Evolutionary conservation across 2,797 vertebrate species (phyloP).

Genomic region (Columba guinea): DNA sequence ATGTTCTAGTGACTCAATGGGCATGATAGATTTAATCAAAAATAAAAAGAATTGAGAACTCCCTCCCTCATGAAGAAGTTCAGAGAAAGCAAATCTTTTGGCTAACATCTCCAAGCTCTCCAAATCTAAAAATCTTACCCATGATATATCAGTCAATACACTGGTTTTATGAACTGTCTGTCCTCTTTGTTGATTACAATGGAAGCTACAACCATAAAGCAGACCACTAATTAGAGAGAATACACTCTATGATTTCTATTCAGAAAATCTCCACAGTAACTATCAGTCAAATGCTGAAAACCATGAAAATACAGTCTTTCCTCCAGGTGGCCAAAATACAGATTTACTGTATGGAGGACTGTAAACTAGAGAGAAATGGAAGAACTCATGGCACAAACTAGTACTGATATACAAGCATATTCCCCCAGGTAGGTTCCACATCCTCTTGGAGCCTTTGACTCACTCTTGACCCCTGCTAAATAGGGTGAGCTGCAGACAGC

Average conservation of each 20-base stretch:
- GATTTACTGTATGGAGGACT: background rate
- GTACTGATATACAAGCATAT: rapidly evolving
- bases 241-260: background rate
- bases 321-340: background rate
- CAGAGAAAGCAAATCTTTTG: background rate
- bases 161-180: background rate
- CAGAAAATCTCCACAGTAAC: background rate
- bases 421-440: background rate
- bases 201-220: background rate
- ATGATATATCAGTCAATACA: background rate
- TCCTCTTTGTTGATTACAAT: background rate
- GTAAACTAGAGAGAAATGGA: background rate
- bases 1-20: background rate
- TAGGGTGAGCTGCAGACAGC: background rate
- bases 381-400: background rate
- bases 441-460: background rate
- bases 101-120: background rate
- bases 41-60: background rate
- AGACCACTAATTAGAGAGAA: background rate
- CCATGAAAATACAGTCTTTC: background rate
- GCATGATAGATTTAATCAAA: background rate
- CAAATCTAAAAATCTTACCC: background rate
- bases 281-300: background rate
- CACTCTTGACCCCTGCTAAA: background rate
- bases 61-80: background rate